A percentile compares a stretch with the other conserved stretches of the same genome.
phyloP scores from a whole-genome alignment of 2,888 invertebrate genomes.

The Erebia palarica region DNA sequence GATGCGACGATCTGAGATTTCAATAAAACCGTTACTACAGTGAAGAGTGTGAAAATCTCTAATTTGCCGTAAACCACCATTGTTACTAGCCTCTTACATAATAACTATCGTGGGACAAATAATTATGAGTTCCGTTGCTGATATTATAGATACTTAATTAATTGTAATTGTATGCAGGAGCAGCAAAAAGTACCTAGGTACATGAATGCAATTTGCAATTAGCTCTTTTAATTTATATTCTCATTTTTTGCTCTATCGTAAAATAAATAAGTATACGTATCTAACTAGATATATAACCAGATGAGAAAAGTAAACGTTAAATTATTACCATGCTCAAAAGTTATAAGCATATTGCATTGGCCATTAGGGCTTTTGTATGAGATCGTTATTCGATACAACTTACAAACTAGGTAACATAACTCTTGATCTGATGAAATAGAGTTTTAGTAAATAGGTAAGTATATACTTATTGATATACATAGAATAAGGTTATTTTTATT shows the following conservation, averaged over 20 bases:
- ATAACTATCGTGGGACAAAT: constrained; percentile 32
- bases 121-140: constrained; percentile 32
- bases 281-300: no score
- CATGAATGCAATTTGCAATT: neutral
- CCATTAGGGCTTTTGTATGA: no score
- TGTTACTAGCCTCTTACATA: constrained; percentile 32
- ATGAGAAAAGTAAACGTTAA: no score
- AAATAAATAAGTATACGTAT: no score
- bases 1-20: constrained; percentile 26
- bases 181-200: neutral
- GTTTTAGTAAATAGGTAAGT: no score
- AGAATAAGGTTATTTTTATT: no score
- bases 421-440: no score
- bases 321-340: no score
- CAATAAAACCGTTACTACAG: constrained; percentile 61
- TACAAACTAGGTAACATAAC: no score
- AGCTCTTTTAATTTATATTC: constrained; percentile 12
- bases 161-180: constrained; percentile 10
- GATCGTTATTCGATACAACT: no score
- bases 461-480: no score
- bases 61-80: constrained; percentile 55
- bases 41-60: constrained; percentile 71
- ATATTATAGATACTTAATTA: constrained; percentile 12
- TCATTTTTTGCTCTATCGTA: neutral
- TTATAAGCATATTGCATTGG: no score